Evolutionary conservation across 1,140 invertebrate genomes (phyloP).

Genomic region (Neodiprion lecontei): DNA sequence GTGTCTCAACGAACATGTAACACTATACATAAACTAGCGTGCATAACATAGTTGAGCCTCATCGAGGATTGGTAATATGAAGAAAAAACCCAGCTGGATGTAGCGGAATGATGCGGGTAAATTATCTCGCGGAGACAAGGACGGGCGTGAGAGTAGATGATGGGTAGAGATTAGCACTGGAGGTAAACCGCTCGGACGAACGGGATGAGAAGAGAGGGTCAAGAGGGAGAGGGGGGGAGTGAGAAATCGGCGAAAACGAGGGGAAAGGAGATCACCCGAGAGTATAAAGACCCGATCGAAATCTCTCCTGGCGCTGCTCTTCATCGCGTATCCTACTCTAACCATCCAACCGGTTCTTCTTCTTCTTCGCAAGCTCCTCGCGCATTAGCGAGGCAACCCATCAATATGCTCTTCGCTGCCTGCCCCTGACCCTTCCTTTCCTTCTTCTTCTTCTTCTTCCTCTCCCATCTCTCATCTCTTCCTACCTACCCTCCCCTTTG

Average conservation of each 20-base stretch:
- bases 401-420: too few species aligned
- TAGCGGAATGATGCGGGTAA: background rate
- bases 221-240: background rate
- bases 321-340: background rate
- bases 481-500: background rate
- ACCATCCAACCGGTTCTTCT: background rate
- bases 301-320: background rate
- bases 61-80: too few species aligned
- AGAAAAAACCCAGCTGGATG: too few species aligned
- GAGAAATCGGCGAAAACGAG: background rate
- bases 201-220: background rate
- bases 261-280: too few species aligned
- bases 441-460: background rate
- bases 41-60: too few species aligned
- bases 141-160: background rate
- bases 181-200: background rate
- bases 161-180: background rate
- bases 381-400: too few species aligned
- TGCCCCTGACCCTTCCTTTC: background rate
- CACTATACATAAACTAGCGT: too few species aligned
- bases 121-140: conserved; percentile 1
- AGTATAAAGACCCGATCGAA: background rate
- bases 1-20: too few species aligned
- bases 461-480: background rate
- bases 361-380: background rate